Base-by-base conservation (phyloP, 2,888 invertebrate species). In the Clistopyga incitator region DNA sequence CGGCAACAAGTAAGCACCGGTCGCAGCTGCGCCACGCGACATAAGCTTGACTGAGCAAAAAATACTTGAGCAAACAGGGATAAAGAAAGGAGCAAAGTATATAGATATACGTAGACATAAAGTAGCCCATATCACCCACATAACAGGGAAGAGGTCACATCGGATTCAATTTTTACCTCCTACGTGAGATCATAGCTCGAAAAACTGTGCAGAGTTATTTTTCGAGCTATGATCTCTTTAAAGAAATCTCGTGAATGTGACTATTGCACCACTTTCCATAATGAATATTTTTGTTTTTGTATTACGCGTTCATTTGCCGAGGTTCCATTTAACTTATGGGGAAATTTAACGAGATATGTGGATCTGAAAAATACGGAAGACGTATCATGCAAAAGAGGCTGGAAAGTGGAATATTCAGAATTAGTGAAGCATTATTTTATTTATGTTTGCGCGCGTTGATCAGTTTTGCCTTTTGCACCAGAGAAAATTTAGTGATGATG, bases 41-140 rank as follows among this genome's bases (percentile, higher is more conserved):
- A 52, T 70, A 23, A 52, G 76, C 47, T 67, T 25, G 42, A 64
- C 38, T 65, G 45, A 45, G 20, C 64, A 25, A 65, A 76, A 76
- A 75, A 29, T 52, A 29, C 65, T 42, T 38, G 38, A 18, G 64
- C 8, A 56, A 72, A 38, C 4, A 20, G 25, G 67, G 20, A 52
- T 13, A 52, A 18, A 23, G 34, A 0, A 29, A 29, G n/a, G 25
- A 29, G 1, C 13, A 13, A 59, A 6, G 25, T 29, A 25, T 59
- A 59, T 18, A 56, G 2, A 11, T 56, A 15, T 3, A 29, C 6
- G 23, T 29, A 29, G 23, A 56, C 23, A 56, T 56, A 15, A 25
- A 56, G 10, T 56, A 25, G 13, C 23, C 15, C 54, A 11, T 25
- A 13, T 56, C 4, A 56, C 13, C 23, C 11, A 25, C 13, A 10